phyloP scores from a whole-genome alignment of 2,113 vertebrate genomes.

The Odontesthes bonariensis region DNA sequence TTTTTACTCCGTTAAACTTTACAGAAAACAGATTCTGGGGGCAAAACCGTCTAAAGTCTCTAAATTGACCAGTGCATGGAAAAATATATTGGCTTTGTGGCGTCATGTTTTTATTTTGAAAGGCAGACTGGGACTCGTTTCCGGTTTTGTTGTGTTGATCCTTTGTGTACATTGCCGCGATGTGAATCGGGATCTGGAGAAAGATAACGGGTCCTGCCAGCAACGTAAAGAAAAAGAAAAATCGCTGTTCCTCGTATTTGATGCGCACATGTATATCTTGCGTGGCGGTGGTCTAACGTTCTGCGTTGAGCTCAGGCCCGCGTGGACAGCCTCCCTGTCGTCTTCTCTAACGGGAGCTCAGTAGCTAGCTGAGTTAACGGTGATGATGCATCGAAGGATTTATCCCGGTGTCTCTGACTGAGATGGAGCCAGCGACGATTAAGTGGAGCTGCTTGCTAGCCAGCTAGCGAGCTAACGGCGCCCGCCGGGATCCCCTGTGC shows the following conservation, averaged over 20 bases:
- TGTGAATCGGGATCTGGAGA: conserved; percentile 34
- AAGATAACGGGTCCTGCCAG: conserved; percentile 58
- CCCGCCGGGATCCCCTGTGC: conserved; percentile 39
- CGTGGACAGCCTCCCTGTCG: background rate
- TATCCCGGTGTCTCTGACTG: conserved; percentile 72
- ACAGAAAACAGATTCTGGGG: too few relatives aligned
- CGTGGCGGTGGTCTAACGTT: background rate
- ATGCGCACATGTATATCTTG: conserved; percentile 13
- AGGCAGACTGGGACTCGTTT: background rate
- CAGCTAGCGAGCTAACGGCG: conserved; percentile 64
- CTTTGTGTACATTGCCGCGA: conserved; percentile 42
- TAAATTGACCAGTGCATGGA: too few relatives aligned
- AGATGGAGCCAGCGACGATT: conserved; percentile 73
- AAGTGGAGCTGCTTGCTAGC: conserved; percentile 65
- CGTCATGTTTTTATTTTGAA: conserved; percentile 47
- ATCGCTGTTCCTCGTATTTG: background rate
- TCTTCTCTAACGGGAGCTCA: conserved; percentile 12
- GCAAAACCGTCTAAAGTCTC: too few relatives aligned
- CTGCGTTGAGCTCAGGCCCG: background rate
- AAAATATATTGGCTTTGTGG: too few relatives aligned
- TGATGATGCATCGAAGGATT: conserved; percentile 72
- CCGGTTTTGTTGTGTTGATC: background rate
- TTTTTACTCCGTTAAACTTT: too few relatives aligned
- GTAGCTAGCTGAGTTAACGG: conserved; percentile 61
- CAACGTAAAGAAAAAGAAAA: conserved; percentile 7